Percentiles rank a stretch among this genome's conserved stretches.
These are phyloP conservation scores for Panzeria rudis DNA, from an alignment of 2,888 invertebrate genomes.

Conservation along the genomic window DNA sequence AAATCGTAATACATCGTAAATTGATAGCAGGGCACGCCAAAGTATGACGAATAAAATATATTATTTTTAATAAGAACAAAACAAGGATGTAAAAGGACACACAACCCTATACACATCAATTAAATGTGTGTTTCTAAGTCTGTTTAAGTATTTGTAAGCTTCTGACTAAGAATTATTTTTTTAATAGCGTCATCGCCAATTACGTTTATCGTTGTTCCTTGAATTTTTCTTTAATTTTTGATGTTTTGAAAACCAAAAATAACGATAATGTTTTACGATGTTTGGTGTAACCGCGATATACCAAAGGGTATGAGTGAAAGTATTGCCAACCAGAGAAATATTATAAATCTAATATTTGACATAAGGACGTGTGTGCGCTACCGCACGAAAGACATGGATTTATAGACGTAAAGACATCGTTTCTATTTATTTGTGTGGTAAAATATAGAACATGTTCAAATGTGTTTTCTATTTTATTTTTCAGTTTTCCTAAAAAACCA, in stretches of 20 bases:
- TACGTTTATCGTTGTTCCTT: constrained; percentile 62
- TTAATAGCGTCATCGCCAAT: constrained; percentile 58
- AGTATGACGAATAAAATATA: constrained; percentile 53
- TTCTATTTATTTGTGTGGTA: constrained; percentile 51
- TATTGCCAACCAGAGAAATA: constrained; percentile 74
- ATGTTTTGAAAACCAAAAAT: constrained; percentile 9
- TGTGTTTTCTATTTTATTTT: neutral
- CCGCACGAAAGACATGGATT: constrained; percentile 77
- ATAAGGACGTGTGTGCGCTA: constrained; percentile 78
- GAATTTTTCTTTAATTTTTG: constrained; percentile 4
- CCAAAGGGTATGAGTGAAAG: constrained; percentile 43
- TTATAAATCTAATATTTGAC: constrained; percentile 81
- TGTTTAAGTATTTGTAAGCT: constrained; percentile 38
- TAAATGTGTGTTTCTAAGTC: constrained; percentile 29
- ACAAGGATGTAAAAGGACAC: constrained; percentile 50
- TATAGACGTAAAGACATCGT: constrained; percentile 79
- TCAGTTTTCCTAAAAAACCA: too few relatives aligned
- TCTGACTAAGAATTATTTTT: constrained; percentile 6
- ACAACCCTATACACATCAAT: neutral
- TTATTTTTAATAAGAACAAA: neutral
- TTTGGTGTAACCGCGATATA: constrained; percentile 34
- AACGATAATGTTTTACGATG: constrained; percentile 41
- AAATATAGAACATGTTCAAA: constrained; percentile 10
- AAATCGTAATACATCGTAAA: constrained; percentile 82
- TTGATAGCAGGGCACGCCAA: constrained; percentile 57